Percentiles rank a stretch among this genome's conserved stretches.
phyloP scores from a whole-genome alignment of 1,140 invertebrate species.

The Hyles euphorbiae region DNA sequence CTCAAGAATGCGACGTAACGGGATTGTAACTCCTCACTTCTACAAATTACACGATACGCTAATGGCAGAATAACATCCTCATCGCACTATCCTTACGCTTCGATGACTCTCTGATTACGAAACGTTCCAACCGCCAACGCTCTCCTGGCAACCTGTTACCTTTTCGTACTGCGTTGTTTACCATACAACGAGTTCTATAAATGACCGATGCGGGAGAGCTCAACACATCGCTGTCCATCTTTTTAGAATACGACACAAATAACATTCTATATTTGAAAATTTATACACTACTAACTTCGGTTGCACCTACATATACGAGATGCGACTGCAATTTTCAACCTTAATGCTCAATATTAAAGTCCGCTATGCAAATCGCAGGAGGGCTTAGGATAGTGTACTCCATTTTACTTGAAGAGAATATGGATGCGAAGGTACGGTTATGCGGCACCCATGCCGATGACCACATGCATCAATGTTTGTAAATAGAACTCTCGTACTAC shows the following conservation, averaged over 20 bases:
- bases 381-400: constrained; percentile 31
- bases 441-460: constrained; percentile 67
- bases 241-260: constrained; percentile 75
- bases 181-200: constrained; percentile 68
- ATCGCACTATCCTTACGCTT: constrained; percentile 28
- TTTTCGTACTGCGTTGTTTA: constrained; percentile 40
- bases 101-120: constrained; percentile 12
- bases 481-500: constrained; percentile 65
- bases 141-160: constrained; percentile 26
- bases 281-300: constrained; percentile 61
- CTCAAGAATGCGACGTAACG: no score
- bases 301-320: constrained; percentile 31
- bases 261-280: constrained; percentile 74
- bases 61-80: constrained; percentile 40
- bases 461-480: constrained; percentile 74
- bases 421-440: constrained; percentile 65
- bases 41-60: constrained; percentile 10
- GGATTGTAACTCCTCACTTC: not conserved
- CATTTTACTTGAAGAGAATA: constrained; percentile 49
- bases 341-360: constrained; percentile 30
- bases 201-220: constrained; percentile 74
- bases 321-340: constrained; percentile 25
- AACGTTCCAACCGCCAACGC: constrained; percentile 37
- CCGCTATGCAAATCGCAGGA: constrained; percentile 23
- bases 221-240: constrained; percentile 72